Base-by-base conservation (phyloP, 2,888 invertebrate genomes). In the Periphyllus acericola region DNA sequence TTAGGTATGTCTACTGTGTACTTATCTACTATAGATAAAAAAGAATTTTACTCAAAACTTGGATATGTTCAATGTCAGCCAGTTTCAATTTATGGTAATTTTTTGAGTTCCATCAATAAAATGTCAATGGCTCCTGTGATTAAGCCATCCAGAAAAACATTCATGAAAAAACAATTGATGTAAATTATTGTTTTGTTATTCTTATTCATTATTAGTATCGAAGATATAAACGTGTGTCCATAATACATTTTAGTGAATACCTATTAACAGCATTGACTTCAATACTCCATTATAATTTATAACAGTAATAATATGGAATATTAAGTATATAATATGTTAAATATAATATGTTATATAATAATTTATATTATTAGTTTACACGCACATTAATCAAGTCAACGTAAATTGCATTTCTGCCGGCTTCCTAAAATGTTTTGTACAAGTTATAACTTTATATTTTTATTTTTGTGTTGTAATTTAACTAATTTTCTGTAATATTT, bases 1-100 rank as follows among this genome's bases (percentile, higher is more conserved):
- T 89, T 89, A 81, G 91, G 91, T 11, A 90, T 91, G 46, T 89
- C 89, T 46, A 90, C 89, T 34, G 89, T 91, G 1, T 91, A 91
- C 85, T 89, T 91, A 46, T 91, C 91, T 0, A 91, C 91, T 3
- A 90, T 90, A 89, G 91, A 91, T 83, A 91, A 91, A 86, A 90
- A 91, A 90, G 90, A 90, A 74, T 91, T 91, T 89, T 91, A 91
- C 87, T 89, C 82, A 32, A 91, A 90, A 90, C 90, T 91, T 2
- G 91, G 91, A 9, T 91, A 91, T 89, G 87, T 89, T 52, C 83
- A 90, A 40, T 91, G 91, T 84, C 90, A 90, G 36, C 91, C 90
- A 21, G 85, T 90, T 21, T 88, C 89, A 32, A 88, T 89, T 71
- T 89, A 89, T 71, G 89, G 89, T 21, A 46, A 83, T 34, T 75